A percentile compares a stretch with the other conserved stretches of the same genome.
Evolutionary conservation across 2,113 vertebrate species (phyloP).

Genomic region (Gallinago undulata): DNA sequence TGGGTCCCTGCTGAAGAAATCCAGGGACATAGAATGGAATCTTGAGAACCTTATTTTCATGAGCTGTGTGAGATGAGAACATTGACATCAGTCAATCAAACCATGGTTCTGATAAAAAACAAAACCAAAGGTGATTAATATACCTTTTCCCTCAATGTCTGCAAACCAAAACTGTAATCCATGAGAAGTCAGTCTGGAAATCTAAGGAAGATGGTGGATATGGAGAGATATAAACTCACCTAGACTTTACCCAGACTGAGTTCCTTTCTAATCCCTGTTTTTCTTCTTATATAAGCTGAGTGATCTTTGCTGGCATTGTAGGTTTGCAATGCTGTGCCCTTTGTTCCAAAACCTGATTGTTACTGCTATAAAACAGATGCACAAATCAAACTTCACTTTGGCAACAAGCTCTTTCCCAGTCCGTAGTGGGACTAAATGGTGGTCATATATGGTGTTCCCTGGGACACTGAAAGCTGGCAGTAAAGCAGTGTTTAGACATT

Average conservation of each 20-base stretch:
- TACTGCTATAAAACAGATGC: not conserved
- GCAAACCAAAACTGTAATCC: not conserved
- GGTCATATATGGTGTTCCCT: not conserved
- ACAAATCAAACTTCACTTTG: not conserved
- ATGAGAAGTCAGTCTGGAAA: not conserved
- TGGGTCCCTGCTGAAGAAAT: not conserved
- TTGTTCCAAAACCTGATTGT: not conserved
- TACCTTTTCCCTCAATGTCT: not conserved
- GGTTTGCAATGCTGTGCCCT: not conserved
- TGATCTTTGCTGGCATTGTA: not conserved
- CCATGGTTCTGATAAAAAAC: not conserved
- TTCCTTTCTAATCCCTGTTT: not conserved
- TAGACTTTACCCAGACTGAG: not conserved
- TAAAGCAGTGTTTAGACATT: not conserved
- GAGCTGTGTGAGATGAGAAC: not conserved
- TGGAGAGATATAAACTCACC: not conserved
- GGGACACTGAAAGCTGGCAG: not conserved
- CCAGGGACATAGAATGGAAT: not conserved
- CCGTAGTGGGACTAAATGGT: not conserved
- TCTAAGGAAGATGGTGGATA: not conserved
- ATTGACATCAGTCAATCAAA: not conserved
- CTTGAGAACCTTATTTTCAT: not conserved
- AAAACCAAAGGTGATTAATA: not conserved
- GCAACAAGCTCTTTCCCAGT: not conserved
- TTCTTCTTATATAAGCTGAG: not conserved